Conservation (phyloP, 23 tunicate genomes). For the Trididemnum nubilum region DNA sequence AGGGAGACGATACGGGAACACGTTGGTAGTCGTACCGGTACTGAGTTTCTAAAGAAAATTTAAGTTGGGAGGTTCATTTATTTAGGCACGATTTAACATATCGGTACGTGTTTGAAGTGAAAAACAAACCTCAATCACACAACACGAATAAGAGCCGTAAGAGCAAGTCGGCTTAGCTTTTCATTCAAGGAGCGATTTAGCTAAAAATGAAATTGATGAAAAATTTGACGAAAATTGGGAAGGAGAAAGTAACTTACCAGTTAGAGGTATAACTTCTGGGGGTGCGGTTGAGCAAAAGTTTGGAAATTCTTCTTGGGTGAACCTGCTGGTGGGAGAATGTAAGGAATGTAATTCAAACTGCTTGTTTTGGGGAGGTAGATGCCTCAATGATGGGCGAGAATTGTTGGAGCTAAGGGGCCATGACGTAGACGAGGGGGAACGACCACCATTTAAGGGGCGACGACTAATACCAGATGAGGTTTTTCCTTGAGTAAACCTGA, state of each 20-base stretch:
- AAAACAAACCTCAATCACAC: no score
- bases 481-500: background rate
- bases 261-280: constrained; percentile 8
- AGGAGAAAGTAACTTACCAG: no score
- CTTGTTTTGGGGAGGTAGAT: background rate
- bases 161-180: no score
- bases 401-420: constrained; percentile 3
- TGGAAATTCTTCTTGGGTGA: background rate
- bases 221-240: no score
- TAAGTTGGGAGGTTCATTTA: no score
- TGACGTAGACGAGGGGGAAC: background rate
- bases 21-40: background rate
- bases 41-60: background rate
- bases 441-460: constrained; percentile 8
- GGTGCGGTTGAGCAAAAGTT: background rate
- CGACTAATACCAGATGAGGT: background rate
- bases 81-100: no score
- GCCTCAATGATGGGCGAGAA: background rate
- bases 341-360: constrained; percentile 15
- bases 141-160: no score
- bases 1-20: background rate
- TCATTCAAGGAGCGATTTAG: no score
- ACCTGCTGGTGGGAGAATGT: background rate
- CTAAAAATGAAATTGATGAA: no score
- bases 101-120: no score